phyloP scores from a whole-genome alignment of 2,888 invertebrate genomes.

The Clepsis dumicolana region DNA sequence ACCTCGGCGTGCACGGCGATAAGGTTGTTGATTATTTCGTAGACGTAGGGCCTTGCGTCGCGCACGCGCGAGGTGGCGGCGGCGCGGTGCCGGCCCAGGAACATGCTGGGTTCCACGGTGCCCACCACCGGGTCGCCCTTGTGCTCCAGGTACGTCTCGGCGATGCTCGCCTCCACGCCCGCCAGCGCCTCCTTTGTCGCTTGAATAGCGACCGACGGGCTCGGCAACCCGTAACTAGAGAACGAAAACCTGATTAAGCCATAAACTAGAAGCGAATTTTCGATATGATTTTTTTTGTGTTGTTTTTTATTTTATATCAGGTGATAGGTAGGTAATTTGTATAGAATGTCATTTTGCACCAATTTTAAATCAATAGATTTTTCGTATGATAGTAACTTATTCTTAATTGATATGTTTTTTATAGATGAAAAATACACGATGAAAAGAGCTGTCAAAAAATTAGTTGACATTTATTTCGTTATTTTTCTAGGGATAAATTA shows the following conservation, averaged over 20 bases:
- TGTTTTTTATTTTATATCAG: neutral
- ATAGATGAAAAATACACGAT: too few species aligned
- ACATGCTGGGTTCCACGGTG: conserved; percentile 98
- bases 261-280: too few species aligned
- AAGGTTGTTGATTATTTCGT: conserved; percentile 94
- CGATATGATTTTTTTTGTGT: neutral
- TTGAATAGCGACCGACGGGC: conserved; percentile 90
- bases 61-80: neutral
- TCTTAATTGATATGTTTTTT: too few species aligned
- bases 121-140: conserved; percentile 98
- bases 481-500: too few species aligned
- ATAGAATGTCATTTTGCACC: too few species aligned
- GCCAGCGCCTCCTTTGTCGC: conserved; percentile 88
- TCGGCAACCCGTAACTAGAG: conserved; percentile 89
- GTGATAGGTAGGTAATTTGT: too few species aligned
- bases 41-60: conserved; percentile 95
- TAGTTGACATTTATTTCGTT: too few species aligned
- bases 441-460: too few species aligned
- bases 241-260: neutral
- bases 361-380: too few species aligned
- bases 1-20: conserved; percentile 93
- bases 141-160: conserved; percentile 94
- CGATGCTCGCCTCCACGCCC: conserved; percentile 87
- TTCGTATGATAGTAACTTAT: too few species aligned
- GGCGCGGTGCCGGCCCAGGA: conserved; percentile 91